Evolutionary conservation across 2,113 vertebrate genomes (phyloP), one percentile per base, ranked within the genome.

Genomic region (Oreochromis spilurus): DNA sequence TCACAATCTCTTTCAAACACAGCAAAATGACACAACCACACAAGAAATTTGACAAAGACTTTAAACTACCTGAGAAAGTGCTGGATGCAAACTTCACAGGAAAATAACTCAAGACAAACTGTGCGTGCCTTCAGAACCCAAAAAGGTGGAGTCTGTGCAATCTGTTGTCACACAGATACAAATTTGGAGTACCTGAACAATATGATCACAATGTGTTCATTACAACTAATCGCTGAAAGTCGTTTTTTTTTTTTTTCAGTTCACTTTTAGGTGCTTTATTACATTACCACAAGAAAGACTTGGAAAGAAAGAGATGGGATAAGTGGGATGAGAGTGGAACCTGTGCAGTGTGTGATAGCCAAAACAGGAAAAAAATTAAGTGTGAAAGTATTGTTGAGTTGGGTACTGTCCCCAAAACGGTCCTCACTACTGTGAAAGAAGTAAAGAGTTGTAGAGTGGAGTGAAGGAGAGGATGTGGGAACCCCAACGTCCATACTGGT

Each of bases 401-500:
- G 57, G 53, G 36, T 70, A 55, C 45, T 75, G 57, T 85, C 60
- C 60, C 19, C 34, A 82, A 82, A 88, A 86, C 31, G 19, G 50
- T 75, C 48, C 26, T 21, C 12, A 50, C 83, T 54, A 55, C 72
- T 65, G 77, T 58, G 24, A 52, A 72, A 54, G 55, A 52, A 82
- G 89, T 79, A 82, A 81, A 90, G 89, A 77, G 24, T 79, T 87
- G 89, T 81, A 80, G 62, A 88, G 87, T 83, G 82, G 86, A 86
- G 86, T 67, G 75, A 52, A 81, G 53, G 40, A 85, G 84, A 55
- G 79, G 79, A 84, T 55, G 53, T 78, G 81, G 85, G 88, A 89
- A 89, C 85, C 84, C 89, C 92, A 87, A 89, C 92, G 92, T 89
- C 93, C 90, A 91, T 91, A 93, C 91, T 91, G 92, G 91, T 94